phyloP scores from a whole-genome alignment of 2,888 invertebrate species.

The Listrodromus nycthemerus region DNA sequence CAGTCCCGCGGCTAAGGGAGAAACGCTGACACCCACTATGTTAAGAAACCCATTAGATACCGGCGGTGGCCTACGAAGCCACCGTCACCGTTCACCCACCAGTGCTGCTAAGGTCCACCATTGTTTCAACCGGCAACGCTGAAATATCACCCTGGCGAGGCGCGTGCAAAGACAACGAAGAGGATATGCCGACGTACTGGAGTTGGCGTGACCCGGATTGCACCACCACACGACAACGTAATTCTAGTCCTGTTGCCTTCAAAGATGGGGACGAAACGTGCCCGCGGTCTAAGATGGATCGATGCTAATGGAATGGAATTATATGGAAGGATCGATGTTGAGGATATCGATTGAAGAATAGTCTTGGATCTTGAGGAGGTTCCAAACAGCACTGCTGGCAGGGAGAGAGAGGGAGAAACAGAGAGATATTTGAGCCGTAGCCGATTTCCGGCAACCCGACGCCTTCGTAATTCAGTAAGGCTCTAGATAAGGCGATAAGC shows the following conservation, averaged over 20 bases:
- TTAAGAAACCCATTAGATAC: slow-evolving; percentile 78
- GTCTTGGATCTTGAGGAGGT: background rate
- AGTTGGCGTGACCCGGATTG: slow-evolving; percentile 65
- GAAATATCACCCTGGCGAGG: slow-evolving; percentile 57
- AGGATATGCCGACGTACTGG: slow-evolving; percentile 55
- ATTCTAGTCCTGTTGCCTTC: background rate
- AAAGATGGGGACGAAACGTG: no score
- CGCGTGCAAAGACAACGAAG: slow-evolving; percentile 41
- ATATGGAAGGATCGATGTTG: slow-evolving; percentile 1
- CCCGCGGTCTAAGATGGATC: background rate
- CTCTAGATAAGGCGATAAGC: background rate
- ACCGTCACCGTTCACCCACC: slow-evolving; percentile 47
- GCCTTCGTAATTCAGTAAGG: background rate
- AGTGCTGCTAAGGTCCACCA: slow-evolving; percentile 70
- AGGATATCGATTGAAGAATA: background rate
- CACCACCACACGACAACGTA: slow-evolving; percentile 4
- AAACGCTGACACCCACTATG: slow-evolving; percentile 75
- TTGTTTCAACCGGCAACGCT: slow-evolving; percentile 67
- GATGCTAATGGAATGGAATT: slow-evolving; percentile 8
- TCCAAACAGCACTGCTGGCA: background rate
- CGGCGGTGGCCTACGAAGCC: slow-evolving; percentile 58
- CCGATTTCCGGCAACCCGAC: background rate
- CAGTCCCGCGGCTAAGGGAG: slow-evolving; percentile 70
- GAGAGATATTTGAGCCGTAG: background rate
- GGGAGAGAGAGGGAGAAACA: background rate